phyloP scores from a whole-genome alignment of 2,888 invertebrate genomes.

The Balanococcus diminutus region DNA sequence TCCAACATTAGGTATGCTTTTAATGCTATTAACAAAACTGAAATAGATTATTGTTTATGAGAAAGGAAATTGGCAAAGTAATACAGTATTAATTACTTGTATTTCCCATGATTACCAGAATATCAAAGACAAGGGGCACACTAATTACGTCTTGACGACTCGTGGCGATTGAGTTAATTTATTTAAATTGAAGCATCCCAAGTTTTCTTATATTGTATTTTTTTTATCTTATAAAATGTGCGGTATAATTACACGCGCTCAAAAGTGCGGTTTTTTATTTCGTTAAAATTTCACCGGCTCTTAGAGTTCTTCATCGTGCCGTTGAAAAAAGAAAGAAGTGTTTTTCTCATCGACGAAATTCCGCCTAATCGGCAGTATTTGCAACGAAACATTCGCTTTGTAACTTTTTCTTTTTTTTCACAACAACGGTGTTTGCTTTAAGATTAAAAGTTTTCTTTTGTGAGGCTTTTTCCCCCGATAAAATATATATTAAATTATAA shows the following conservation, averaged over 20 bases:
- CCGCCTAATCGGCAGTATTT: not conserved
- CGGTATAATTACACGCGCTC: not conserved
- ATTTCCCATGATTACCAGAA: too few relatives aligned
- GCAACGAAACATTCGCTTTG: not conserved
- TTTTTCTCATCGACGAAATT: not conserved
- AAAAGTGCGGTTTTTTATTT: not conserved
- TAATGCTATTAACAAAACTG: too few relatives aligned
- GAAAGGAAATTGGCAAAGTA: too few relatives aligned
- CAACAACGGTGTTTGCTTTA: not conserved
- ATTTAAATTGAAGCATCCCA: too few relatives aligned
- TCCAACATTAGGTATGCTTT: too few relatives aligned
- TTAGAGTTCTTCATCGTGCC: not conserved
- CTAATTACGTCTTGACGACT: not conserved
- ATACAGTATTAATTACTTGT: too few relatives aligned
- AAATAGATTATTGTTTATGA: too few relatives aligned
- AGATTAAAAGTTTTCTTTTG: slow-evolving; percentile 29
- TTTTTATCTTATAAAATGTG: not conserved
- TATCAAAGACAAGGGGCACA: too few relatives aligned
- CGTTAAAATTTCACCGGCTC: not conserved
- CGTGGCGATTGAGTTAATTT: slow-evolving; percentile 7
- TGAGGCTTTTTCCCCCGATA: not conserved
- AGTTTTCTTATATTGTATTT: not conserved
- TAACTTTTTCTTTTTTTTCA: slow-evolving; percentile 27
- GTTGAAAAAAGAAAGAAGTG: not conserved
- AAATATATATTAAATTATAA: slow-evolving; percentile 31